Evolutionary conservation across 2,113 vertebrate species (phyloP), one percentile per base, ranked within the genome.

Genomic region (Camelus dromedarius): DNA sequence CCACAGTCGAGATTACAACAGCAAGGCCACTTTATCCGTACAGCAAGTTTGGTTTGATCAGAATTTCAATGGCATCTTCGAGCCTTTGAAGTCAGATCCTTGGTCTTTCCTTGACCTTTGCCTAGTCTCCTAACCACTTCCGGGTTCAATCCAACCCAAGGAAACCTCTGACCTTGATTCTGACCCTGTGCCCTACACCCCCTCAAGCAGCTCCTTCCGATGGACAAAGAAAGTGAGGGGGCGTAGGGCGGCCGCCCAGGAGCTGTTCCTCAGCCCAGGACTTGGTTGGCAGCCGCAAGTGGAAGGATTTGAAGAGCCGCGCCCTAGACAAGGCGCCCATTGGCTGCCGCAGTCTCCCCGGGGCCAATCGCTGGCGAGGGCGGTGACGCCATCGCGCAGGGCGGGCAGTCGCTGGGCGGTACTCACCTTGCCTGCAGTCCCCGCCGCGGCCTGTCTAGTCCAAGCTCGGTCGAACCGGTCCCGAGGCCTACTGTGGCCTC

Each of bases 321-420:
- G 77, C 38, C 48, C 46, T 2, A 2, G 15, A 14, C 22, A 16
- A 67, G 50, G 50, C 69, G 24, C 72, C 60, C 83, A 95, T 30
- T 93, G 83, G 96, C 79, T 73, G 88, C n/a, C 26, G 56, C 66
- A 13, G 80, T 64, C n/a, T 46, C 15, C 28, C 16, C 6, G 0
- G 20, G 60, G 60, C 96, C 96, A 97, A 95, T 85, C 24, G 26
- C 48, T 6, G 1, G 54, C 18, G 11, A 79, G 42, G 20, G 3
- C 8, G 6, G 69, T 26, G 52, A 80, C 86, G 62, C 73, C 48
- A 56, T 1, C 3, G 7, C 4, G 0, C 2, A 2, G 28, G 19
- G 38, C 30, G 13, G 28, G 54, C 6, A 10, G 13, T 18, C 15
- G 0, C 10, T 3, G 0, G 10, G 8, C 12, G 0, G 0, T 0